Evolutionary conservation across 2,113 vertebrate genomes (phyloP).

Genomic region (Clarias gariepinus): DNA sequence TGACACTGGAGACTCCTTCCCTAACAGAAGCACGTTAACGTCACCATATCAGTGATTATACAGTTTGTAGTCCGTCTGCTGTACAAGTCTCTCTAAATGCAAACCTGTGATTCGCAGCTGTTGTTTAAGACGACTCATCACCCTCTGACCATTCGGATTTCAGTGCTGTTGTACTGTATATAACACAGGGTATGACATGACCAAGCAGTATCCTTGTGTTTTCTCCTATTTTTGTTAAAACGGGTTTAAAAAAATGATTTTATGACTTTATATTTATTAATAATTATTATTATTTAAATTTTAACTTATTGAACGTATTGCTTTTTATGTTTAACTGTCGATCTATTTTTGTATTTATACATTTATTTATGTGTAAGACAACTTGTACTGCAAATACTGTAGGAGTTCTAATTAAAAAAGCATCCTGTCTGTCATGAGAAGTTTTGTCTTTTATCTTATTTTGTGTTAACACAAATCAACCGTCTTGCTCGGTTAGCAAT

Average conservation of each 20-base stretch:
- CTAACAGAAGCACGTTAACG: too few relatives aligned
- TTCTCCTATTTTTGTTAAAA: neutral
- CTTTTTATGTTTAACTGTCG: neutral
- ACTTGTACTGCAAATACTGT: neutral
- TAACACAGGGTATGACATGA: neutral
- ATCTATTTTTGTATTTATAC: conserved; percentile 12
- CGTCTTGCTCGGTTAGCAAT: neutral
- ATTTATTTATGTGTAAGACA: conserved; percentile 1
- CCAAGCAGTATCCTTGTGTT: neutral
- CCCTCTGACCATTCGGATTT: neutral
- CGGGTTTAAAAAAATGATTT: neutral
- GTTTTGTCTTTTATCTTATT: neutral
- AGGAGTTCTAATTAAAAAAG: conserved; percentile 21
- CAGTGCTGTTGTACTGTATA: neutral
- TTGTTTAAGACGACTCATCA: neutral
- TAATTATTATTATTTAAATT: neutral
- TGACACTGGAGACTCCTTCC: neutral
- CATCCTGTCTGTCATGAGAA: neutral
- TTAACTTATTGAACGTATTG: neutral
- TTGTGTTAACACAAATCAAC: neutral
- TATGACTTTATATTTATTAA: neutral
- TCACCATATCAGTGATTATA: too few relatives aligned
- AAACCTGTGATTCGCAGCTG: too few relatives aligned
- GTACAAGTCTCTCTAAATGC: too few relatives aligned
- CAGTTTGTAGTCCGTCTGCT: too few relatives aligned